Evolutionary conservation across 2,888 invertebrate genomes (phyloP), one percentile per base, ranked within the genome.

Genomic region (Drosophila diplacantha): DNA sequence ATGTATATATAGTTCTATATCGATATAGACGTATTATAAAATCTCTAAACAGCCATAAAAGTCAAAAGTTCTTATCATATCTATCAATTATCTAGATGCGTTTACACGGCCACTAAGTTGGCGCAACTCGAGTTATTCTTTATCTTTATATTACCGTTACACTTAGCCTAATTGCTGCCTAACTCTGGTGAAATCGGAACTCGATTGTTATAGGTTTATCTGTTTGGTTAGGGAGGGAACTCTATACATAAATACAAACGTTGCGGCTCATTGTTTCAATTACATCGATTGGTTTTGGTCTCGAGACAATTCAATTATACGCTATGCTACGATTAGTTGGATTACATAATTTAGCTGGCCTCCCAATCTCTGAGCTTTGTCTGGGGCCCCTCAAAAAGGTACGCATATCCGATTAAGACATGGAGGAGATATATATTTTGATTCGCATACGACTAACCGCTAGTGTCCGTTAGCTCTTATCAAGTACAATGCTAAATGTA

Each of bases 1-100:
- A 29, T 52, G 34, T 35, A 56, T 55, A 55, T 68, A 44, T 56
- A 31, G 35, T 54, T 69, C 34, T 55, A 55, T 52, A 50, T 55
- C 66, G 73, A 61, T 58, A 59, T 75, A 69, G 73, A 71, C 71
- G 68, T 81, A 72, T 77, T 78, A 73, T 77, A 79, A 79, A 84
- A 74, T 74, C 77, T 83, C 81, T 83, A 83, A 85, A 85, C 85
- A 85, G 85, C 85, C 85, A 85, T 85, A 77, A 85, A 77, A 85
- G 85, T 85, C 81, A 77, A 85, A 85, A 85, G 71, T 85, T 74
- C 77, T 77, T 81, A 64, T 71, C 66, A 62, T 74, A 70, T 39
- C 55, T 47, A 54, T 75, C 64, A 77, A 76, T 80, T 78, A 74
- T 72, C 77, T 78, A 81, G 70, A 74, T 66, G 74, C 70, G 68